Evolutionary conservation across 2,888 invertebrate species (phyloP), one percentile per base, ranked within the genome.

Genomic region (Tenthredo distinguenda): DNA sequence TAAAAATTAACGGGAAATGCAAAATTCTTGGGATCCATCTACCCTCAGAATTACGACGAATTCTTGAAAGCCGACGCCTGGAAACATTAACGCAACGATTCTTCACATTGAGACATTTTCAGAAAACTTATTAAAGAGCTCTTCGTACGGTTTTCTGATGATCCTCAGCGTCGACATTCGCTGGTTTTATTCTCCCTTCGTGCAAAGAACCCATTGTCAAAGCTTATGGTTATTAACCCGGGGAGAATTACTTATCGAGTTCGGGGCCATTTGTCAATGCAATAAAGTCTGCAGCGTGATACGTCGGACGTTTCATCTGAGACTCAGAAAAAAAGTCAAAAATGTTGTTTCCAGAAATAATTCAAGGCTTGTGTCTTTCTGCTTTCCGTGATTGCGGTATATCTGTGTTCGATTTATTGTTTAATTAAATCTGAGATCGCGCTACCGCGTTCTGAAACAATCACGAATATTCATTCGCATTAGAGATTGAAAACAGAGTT

Each of bases 101-200:
- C 62, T 40, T 31, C n/a, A 40, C 81, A 40, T 81, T 81, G 58
- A 62, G 40, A 37, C 40, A 81, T 58, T 81, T 62, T 81, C 21
- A 1, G 15, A 40, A 81, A 81, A 62, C 81, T 81, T 62, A 37
- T 81, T 58, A 34, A 50, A 47, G 31, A 50, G n/a, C 21, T 77
- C 34, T 77, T 77, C 31, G 21, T 18, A 55, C 72, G 40, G 9
- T 74, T 74, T 43, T 68, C 26, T 18, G 68, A 68, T 68, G 34
- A 68, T 68, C 68, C 68, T 68, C 68, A 34, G 6, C 68, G 26
- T 26, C 34, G 68, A 43, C 5, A 74, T 74, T 74, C 72, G 6
- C 18, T 21, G 72, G 10, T 43, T 74, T 43, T 26, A 40, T 74
- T 21, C 72, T 21, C 26, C 43, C 21, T 74, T 74, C 43, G 43